Evolutionary conservation across 2,113 vertebrate genomes (phyloP), one percentile per base, ranked within the genome.

Genomic region (Sinosuthora webbiana): DNA sequence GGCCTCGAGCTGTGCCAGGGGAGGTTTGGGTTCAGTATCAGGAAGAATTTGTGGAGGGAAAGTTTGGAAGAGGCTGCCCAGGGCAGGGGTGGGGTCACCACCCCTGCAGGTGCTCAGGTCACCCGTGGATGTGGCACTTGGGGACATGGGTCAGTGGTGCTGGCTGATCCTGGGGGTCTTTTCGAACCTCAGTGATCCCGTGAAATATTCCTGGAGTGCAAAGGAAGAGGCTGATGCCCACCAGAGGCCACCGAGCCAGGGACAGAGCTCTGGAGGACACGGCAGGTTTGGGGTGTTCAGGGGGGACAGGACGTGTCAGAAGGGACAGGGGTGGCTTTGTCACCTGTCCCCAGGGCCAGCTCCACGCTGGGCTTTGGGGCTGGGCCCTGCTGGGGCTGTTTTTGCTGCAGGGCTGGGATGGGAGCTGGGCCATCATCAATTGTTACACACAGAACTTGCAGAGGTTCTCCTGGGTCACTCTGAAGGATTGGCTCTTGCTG

Each of bases 141-240:
- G 55, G 64, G 56, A 23, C 5, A 47, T 10, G 76, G 35, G 10
- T 7, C 9, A 3, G 20, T 41, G 75, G 19, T 41, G 52, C 35
- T 76, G 69, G 60, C 10, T 28, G 45, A 4, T n/a, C 45, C 2
- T 21, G 24, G 53, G 21, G 52, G 11, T 30, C 45, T 60, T 82
- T n/a, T 21, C 77, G 60, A 53, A 3, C 60, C 24, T 21, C 9
- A 1, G 2, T 25, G 62, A 35, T 11, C 30, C 35, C 3, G 0
- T 21, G n/a, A 9, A 53, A 25, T 2, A 15, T 5, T 31, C n/a
- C n/a, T 1, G 3, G 68, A 17, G n/a, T 15, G 90, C 11, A 4
- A 21, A 10, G 16, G 67, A 19, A 19, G 53, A 31, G 30, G 27
- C n/a, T 70, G 3, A 0, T 21, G 44, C 33, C 6, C 52, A 12